These are phyloP conservation scores for Brachyopa scutellaris DNA, from an alignment of 2,888 invertebrate genomes.

Conservation along the genomic window DNA sequence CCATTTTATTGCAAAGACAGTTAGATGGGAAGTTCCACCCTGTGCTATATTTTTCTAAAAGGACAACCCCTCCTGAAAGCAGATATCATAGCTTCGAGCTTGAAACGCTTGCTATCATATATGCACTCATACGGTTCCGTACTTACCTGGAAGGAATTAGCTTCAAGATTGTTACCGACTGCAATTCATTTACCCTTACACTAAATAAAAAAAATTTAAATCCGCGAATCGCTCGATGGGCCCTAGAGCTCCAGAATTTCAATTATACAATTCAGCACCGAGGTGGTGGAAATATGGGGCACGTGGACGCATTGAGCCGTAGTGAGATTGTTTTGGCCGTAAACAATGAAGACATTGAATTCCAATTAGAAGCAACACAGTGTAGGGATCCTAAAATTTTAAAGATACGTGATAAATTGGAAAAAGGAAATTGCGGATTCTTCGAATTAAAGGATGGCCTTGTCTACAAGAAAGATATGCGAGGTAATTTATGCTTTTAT, in stretches of 20 bases:
- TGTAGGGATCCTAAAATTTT: conserved; percentile 5
- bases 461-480: background rate
- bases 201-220: no score
- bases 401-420: conserved; percentile 30
- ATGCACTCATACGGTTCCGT: conserved; percentile 73
- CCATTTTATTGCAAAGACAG: background rate
- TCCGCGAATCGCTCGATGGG: conserved; percentile 75
- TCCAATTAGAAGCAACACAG: conserved; percentile 39
- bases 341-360: conserved; percentile 46
- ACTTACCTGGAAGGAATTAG: conserved; percentile 7
- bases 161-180: no score
- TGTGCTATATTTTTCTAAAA: background rate
- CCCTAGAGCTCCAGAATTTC: conserved; percentile 63
- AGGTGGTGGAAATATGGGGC: conserved; percentile 31
- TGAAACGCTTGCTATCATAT: conserved; percentile 75
- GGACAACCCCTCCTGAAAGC: background rate
- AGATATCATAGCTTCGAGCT: conserved; percentile 57
- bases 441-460: background rate
- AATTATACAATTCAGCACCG: conserved; percentile 37
- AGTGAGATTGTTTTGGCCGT: conserved; percentile 17
- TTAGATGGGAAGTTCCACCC: background rate
- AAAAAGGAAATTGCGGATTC: background rate
- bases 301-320: conserved; percentile 47
- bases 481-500: background rate
- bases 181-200: conserved; percentile 70